These are phyloP conservation scores for Sebastiscus tertius DNA, from an alignment of 2,797 vertebrate genomes.

Conservation along the genomic window DNA sequence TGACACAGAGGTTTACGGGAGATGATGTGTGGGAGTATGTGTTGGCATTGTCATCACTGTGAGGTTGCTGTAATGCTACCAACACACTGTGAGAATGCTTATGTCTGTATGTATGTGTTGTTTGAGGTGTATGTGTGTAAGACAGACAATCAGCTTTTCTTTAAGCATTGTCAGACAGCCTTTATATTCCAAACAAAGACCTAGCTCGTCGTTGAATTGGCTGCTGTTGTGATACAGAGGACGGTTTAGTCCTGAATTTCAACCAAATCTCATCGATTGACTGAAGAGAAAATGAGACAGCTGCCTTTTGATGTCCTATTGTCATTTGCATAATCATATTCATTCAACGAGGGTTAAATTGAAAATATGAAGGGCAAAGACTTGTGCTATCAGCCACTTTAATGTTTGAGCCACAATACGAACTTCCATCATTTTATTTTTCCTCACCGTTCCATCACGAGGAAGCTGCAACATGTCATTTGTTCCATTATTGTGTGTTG, in stretches of 20 bases:
- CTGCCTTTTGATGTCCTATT: constrained; percentile 36
- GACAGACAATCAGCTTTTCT: not conserved
- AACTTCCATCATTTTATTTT: not conserved
- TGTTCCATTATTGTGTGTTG: constrained; percentile 1
- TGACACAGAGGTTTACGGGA: not conserved
- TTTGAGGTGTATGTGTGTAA: not conserved
- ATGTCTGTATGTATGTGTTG: not conserved
- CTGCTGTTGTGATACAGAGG: constrained; percentile 11
- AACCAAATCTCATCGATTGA: constrained; percentile 26
- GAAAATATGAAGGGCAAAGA: constrained; percentile 30
- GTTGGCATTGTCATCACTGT: too few species aligned
- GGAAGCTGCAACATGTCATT: constrained; percentile 4
- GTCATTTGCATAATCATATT: constrained; percentile 51
- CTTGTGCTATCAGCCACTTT: not conserved
- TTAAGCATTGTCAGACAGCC: not conserved
- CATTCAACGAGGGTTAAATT: constrained; percentile 37
- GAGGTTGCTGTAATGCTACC: not conserved
- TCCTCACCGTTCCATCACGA: not conserved
- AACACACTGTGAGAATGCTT: not conserved
- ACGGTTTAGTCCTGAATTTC: constrained; percentile 28
- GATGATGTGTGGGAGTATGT: too few species aligned
- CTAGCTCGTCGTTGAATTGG: not conserved
- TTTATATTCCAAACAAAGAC: constrained; percentile 16
- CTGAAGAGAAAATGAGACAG: constrained; percentile 32
- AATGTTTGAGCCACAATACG: not conserved